A percentile compares a stretch with the other conserved stretches of the same genome.
Conservation (phyloP, 2,888 invertebrate species). For the Diabrotica balteata region DNA sequence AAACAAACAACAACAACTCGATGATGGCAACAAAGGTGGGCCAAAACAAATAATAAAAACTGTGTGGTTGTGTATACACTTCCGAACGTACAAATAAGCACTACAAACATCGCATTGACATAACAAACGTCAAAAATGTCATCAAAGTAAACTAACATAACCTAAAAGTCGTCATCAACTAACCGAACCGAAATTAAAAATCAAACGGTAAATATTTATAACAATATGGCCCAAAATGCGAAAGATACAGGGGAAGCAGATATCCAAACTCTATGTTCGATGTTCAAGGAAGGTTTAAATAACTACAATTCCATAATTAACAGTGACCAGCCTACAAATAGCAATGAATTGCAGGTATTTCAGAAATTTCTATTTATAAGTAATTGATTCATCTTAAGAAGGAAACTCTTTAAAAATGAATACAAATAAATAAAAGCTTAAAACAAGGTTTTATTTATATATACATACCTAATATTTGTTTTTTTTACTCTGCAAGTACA, state of each 20-base stretch:
- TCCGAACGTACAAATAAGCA: too few species aligned
- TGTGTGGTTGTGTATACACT: too few species aligned
- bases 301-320: conserved; percentile 72
- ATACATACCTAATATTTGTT: too few species aligned
- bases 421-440: too few species aligned
- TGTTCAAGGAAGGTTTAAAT: conserved; percentile 76
- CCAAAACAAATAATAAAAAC: too few species aligned
- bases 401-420: conserved; percentile 56
- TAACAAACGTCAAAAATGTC: background rate
- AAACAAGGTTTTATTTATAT: too few species aligned
- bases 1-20: too few species aligned
- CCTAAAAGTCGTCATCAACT: background rate
- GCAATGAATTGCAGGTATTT: conserved; percentile 72
- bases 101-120: conserved; percentile 3
- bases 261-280: conserved; percentile 47
- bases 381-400: conserved; percentile 75
- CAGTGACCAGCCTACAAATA: conserved; percentile 73
- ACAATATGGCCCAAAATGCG: conserved; percentile 8
- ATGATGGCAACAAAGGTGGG: too few species aligned
- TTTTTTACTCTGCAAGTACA: too few species aligned
- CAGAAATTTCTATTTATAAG: conserved; percentile 37
- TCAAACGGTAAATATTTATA: background rate
- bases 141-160: conserved; percentile 4
- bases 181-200: background rate
- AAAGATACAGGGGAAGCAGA: conserved; percentile 31